Evolutionary conservation across 2,888 invertebrate species (phyloP).

Genomic region (Anticlea derivata): DNA sequence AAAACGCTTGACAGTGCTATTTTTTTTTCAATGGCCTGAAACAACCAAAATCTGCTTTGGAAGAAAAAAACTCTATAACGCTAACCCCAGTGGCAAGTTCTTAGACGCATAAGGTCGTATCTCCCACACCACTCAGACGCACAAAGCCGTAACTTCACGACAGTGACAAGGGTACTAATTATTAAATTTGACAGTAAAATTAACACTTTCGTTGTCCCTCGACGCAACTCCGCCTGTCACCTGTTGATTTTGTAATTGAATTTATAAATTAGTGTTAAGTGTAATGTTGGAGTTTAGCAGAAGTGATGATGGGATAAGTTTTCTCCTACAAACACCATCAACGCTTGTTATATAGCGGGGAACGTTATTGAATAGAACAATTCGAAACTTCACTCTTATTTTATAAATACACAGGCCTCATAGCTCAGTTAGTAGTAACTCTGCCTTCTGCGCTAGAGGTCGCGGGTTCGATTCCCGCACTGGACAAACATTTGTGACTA

Average conservation of each 20-base stretch:
- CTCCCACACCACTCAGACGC: not conserved
- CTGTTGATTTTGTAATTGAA: constrained; percentile 35
- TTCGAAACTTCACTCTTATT: no score
- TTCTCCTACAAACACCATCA: no score
- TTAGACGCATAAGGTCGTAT: not conserved
- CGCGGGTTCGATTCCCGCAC: no score
- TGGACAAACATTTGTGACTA: no score
- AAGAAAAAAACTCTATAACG: not conserved
- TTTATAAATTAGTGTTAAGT: constrained; percentile 21
- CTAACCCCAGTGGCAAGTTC: not conserved
- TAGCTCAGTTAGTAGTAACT: no score
- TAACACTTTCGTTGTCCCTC: constrained; percentile 31
- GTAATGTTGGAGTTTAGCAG: not conserved
- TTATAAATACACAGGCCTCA: no score
- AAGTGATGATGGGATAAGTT: not conserved
- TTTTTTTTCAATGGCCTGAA: no score
- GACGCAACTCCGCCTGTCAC: constrained; percentile 24
- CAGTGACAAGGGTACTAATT: constrained; percentile 41
- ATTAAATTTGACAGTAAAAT: constrained; percentile 40
- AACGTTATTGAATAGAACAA: no score
- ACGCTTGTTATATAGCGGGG: no score
- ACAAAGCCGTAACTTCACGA: constrained; percentile 7
- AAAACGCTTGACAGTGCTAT: no score
- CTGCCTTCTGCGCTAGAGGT: no score
- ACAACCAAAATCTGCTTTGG: no score